These are phyloP conservation scores for Oxystoma pomonae DNA, from an alignment of 2,888 invertebrate genomes.

Conservation along the genomic window DNA sequence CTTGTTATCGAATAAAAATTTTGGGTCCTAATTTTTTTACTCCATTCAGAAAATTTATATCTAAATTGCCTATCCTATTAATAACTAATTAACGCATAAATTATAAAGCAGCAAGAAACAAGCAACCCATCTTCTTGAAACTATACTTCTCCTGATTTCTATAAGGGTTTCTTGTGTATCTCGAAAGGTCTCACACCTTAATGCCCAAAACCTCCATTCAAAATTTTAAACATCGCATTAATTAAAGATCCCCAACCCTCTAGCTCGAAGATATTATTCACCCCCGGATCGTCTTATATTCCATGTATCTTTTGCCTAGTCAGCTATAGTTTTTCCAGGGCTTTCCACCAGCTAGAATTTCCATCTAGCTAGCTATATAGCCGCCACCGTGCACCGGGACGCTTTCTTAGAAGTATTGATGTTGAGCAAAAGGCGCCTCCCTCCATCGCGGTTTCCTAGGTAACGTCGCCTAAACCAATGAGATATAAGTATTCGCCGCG, in stretches of 20 bases:
- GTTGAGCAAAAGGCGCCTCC: conserved; percentile 25
- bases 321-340: background rate
- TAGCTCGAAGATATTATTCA: background rate
- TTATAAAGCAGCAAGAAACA: no score
- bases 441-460: conserved; percentile 40
- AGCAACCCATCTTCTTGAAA: no score
- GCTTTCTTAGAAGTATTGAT: conserved; percentile 26
- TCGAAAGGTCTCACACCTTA: no score
- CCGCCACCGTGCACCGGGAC: conserved; percentile 4
- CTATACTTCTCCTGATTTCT: no score
- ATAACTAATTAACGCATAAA: no score
- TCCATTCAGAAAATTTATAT: no score
- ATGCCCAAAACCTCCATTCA: background rate
- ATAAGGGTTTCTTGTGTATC: no score
- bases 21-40: no score
- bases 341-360: background rate
- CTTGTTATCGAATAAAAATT: no score
- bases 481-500: conserved; percentile 45
- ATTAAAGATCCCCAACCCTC: background rate
- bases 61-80: no score
- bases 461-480: conserved; percentile 45
- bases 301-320: background rate
- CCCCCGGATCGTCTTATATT: background rate
- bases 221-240: background rate
- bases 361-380: background rate